Evolutionary conservation across 2,113 vertebrate species (phyloP).

Genomic region (Athene noctua): DNA sequence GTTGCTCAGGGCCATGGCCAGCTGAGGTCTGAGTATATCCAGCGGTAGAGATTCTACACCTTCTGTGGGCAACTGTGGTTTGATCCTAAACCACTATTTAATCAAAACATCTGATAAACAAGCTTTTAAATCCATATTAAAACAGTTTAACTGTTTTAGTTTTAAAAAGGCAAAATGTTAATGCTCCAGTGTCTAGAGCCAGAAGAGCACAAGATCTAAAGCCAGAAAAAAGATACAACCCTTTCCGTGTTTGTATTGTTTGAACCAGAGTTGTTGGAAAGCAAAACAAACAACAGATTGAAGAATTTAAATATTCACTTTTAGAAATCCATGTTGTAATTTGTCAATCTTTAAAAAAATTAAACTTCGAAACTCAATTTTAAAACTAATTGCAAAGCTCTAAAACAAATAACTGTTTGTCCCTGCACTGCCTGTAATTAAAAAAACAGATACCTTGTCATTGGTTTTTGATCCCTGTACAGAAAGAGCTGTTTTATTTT

Average conservation of each 20-base stretch:
- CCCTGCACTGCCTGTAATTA: not conserved
- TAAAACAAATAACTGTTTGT: not conserved
- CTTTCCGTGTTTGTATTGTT: not conserved
- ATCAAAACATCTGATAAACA: not conserved
- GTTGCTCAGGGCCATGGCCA: not conserved
- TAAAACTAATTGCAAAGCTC: not conserved
- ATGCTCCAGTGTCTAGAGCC: not conserved
- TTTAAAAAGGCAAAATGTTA: not conserved
- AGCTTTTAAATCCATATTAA: not conserved
- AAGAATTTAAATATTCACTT: not conserved
- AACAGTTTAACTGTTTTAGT: not conserved
- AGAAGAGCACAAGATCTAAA: not conserved
- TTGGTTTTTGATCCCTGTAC: not conserved
- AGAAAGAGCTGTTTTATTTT: not conserved
- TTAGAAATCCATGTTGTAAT: not conserved
- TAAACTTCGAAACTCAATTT: not conserved
- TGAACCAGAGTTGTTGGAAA: not conserved
- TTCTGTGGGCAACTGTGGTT: not conserved
- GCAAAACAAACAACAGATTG: not conserved
- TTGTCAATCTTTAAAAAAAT: not conserved
- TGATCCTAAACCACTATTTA: not conserved
- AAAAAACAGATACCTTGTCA: not conserved
- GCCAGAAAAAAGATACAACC: not conserved
- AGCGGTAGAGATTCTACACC: not conserved
- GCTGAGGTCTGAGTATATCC: not conserved